Percentiles rank a stretch among this genome's conserved stretches.
phyloP scores from a whole-genome alignment of 2,113 vertebrate genomes.

The Salvelinus alpinus region DNA sequence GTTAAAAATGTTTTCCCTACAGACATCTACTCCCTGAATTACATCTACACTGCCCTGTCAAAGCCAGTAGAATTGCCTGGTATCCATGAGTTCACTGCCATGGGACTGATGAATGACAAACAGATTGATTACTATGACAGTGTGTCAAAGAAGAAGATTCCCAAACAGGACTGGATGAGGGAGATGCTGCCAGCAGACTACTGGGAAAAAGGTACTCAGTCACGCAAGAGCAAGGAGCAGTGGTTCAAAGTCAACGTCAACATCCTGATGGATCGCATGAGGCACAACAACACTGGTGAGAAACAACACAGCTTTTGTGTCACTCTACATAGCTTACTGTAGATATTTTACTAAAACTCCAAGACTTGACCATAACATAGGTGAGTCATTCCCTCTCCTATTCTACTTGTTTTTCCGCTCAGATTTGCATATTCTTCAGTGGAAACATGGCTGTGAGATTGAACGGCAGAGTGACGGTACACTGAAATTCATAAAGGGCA shows the following conservation, averaged over 20 bases:
- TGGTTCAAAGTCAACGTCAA: slow-evolving; percentile 69
- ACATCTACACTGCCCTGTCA: slow-evolving; percentile 38
- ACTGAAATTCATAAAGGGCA: rapidly evolving
- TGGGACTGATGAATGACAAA: slow-evolving; percentile 59
- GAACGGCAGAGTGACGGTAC: rapidly evolving
- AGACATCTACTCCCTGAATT: too few relatives aligned
- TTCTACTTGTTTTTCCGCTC: slow-evolving; percentile 45
- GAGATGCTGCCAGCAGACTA: slow-evolving; percentile 10
- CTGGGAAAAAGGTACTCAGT: slow-evolving; percentile 62
- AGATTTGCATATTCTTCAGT: slow-evolving; percentile 61
- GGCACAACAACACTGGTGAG: slow-evolving; percentile 46
- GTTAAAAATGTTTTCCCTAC: too few relatives aligned
- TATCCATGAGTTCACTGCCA: slow-evolving; percentile 62
- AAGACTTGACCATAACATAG: too few relatives aligned
- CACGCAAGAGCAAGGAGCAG: slow-evolving; percentile 61
- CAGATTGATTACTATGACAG: slow-evolving; percentile 71
- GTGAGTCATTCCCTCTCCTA: slow-evolving; percentile 6
- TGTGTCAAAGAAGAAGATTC: background rate
- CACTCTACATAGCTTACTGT: too few relatives aligned
- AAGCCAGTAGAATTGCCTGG: background rate
- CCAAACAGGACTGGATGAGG: slow-evolving; percentile 60
- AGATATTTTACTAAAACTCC: too few relatives aligned
- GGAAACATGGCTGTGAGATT: slow-evolving; percentile 59
- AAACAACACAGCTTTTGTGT: too few relatives aligned
- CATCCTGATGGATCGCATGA: slow-evolving; percentile 52